phyloP scores from a whole-genome alignment of 2,797 vertebrate species.

The Podargus strigoides region DNA sequence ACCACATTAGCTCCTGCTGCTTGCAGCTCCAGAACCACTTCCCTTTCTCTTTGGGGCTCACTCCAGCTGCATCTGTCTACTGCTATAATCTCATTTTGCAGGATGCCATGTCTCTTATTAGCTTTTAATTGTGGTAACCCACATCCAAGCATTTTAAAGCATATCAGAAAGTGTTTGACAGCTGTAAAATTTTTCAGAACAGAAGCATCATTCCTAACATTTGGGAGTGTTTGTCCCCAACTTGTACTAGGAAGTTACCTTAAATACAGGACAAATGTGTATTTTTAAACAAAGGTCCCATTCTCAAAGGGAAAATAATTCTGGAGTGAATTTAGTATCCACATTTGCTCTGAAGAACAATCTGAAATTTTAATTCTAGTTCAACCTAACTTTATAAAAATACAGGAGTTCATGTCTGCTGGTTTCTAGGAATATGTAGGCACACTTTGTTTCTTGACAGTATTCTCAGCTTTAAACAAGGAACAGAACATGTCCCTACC shows the following conservation, averaged over 20 bases:
- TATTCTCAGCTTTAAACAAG: background rate
- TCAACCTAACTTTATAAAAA: background rate
- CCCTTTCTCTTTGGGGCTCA: conserved; percentile 22
- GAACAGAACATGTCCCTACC: background rate
- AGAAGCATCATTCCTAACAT: background rate
- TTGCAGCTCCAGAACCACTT: conserved; percentile 14
- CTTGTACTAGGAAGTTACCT: background rate
- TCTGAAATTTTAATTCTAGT: background rate
- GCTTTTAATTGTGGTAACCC: conserved; percentile 20
- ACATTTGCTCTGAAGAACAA: background rate
- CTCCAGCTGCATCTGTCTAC: conserved; percentile 65
- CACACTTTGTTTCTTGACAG: too few species aligned
- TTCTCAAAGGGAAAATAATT: background rate
- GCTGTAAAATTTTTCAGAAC: background rate
- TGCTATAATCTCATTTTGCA: conserved; percentile 48
- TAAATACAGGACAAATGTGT: background rate
- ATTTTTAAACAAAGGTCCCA: background rate
- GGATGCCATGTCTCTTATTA: background rate
- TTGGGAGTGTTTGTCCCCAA: background rate
- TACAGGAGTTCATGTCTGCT: background rate
- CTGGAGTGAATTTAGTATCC: background rate
- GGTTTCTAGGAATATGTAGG: too few species aligned
- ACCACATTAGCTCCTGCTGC: conserved; percentile 35
- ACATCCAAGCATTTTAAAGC: background rate
- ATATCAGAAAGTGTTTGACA: background rate